These are phyloP conservation scores for Timema podura DNA, from an alignment of 2,888 invertebrate species.

Conservation along the genomic window DNA sequence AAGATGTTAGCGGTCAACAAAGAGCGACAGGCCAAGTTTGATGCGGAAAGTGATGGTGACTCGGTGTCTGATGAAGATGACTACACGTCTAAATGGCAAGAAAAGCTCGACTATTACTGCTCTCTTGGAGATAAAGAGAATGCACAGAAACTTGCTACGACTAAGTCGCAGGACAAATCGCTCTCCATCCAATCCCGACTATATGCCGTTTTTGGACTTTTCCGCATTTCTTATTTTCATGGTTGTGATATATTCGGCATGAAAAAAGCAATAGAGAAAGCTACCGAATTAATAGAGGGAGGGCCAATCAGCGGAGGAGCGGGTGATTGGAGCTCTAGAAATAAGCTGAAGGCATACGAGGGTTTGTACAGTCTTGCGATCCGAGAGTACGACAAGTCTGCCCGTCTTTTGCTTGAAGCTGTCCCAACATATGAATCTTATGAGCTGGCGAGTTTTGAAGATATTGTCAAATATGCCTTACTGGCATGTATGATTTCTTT, in stretches of 20 bases:
- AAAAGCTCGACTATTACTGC: constrained; percentile 53
- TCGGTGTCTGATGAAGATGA: constrained; percentile 11
- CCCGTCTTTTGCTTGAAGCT: constrained; percentile 92
- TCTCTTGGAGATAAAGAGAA: constrained; percentile 55
- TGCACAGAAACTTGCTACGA: constrained; percentile 50
- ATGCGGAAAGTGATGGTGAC: not conserved
- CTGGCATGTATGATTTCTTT: constrained; percentile 55
- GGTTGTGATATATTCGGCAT: constrained; percentile 51
- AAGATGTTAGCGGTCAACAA: constrained; percentile 17
- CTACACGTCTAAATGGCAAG: constrained; percentile 34
- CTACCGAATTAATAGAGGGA: constrained; percentile 39
- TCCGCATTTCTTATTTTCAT: constrained; percentile 57
- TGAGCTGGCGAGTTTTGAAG: constrained; percentile 95
- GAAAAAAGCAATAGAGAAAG: constrained; percentile 52
- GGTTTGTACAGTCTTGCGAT: constrained; percentile 95
- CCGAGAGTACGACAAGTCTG: constrained; percentile 92
- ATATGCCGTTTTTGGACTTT: constrained; percentile 55
- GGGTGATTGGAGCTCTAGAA: constrained; percentile 98
- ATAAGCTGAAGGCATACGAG: constrained; percentile 94
- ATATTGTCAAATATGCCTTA: constrained; percentile 59
- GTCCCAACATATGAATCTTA: constrained; percentile 99
- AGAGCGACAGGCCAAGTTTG: constrained; percentile 13
- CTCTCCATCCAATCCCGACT: constrained; percentile 54
- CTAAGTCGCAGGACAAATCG: constrained; percentile 53
- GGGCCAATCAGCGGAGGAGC: constrained; percentile 61